Base-by-base conservation (phyloP, 1,140 invertebrate species). In the Drosophila setifemur region DNA sequence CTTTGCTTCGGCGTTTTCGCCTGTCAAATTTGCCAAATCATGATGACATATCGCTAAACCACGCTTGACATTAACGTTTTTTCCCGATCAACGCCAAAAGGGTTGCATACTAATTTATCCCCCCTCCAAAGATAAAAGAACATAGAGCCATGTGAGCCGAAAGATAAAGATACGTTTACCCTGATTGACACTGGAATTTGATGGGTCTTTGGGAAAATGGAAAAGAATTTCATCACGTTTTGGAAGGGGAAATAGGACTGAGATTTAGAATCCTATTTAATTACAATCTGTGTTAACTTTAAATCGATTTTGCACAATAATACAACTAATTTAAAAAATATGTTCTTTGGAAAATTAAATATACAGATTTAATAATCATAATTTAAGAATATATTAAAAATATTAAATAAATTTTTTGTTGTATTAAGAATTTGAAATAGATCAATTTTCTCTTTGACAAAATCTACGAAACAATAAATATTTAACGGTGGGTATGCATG, bases 1-100 rank as follows among this genome's bases (percentile, higher is more conserved):
- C 44, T 39, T 74, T 69, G 39, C 48, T 57, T 31, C 26, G 21
- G 6, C 14, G 48, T 78, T 83, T 73, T 72, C 67, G 67, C 52
- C 81, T 86, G 79, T 85, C 79, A 85, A 81, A 85, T 79, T 86
- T 85, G 79, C 71, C 79, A 85, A 85, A 85, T 85, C 79, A 85
- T 49, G 75, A 85, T 85, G 79, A 85, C 79, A 75, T 79, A 85
- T 85, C 81, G 78, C 78, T 69, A 77, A 82, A 82, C 47, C 68
- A 53, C 75, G 75, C 61, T 85, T 85, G 81, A 79, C 70, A 85
- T 64, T 79, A 63, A 29, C 14, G 48, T 49, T 73, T 81, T 69
- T 74, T 70, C 18, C 40, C n/a, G 42, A 67, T 67, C 52, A 49
- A 23, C 23, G 5, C 5, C 6, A 19, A 76, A 73, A 78, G 74